Percentiles rank a stretch among this genome's conserved stretches.
phyloP scores from a whole-genome alignment of 2,888 invertebrate species.

The Drosophila acutilabella region DNA sequence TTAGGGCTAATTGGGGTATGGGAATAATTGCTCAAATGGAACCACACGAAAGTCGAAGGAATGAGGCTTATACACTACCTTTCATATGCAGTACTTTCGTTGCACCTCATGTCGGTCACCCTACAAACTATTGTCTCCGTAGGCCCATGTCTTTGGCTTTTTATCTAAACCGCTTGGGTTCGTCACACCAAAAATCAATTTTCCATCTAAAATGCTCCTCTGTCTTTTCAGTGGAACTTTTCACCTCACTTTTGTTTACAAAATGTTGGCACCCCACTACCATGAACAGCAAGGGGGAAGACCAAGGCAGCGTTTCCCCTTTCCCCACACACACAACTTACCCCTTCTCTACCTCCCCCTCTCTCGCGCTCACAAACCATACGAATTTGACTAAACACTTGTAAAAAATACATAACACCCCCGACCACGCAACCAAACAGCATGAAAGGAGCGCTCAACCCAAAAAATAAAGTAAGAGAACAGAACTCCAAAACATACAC shows the following conservation, averaged over 20 bases:
- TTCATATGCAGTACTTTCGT: background rate
- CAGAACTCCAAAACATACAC: slow-evolving; percentile 32
- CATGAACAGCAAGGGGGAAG: background rate
- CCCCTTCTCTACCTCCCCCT: background rate
- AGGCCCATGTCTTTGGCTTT: slow-evolving; percentile 18
- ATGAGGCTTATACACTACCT: background rate
- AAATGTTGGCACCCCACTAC: slow-evolving; percentile 45
- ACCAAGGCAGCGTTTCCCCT: slow-evolving; percentile 11
- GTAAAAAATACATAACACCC: slow-evolving; percentile 80
- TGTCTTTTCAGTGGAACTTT: slow-evolving; percentile 50
- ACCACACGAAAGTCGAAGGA: background rate
- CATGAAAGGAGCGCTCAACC: slow-evolving; percentile 61
- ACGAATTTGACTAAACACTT: slow-evolving; percentile 79
- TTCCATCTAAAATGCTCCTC: slow-evolving; percentile 66
- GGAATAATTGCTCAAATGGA: slow-evolving; percentile 22
- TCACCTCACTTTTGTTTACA: slow-evolving; percentile 74
- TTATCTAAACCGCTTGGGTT: slow-evolving; percentile 54
- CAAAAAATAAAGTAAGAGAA: slow-evolving; percentile 39
- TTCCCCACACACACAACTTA: background rate
- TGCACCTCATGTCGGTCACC: slow-evolving; percentile 11
- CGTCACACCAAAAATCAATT: slow-evolving; percentile 76
- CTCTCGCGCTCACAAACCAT: background rate
- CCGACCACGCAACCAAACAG: slow-evolving; percentile 56
- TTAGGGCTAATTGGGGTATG: slow-evolving; percentile 16
- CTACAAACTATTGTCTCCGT: slow-evolving; percentile 11